A percentile compares a stretch with the other conserved stretches of the same genome.
These are phyloP conservation scores for Glaucidium brasilianum DNA, from an alignment of 2,113 vertebrate species.

Conservation along the genomic window DNA sequence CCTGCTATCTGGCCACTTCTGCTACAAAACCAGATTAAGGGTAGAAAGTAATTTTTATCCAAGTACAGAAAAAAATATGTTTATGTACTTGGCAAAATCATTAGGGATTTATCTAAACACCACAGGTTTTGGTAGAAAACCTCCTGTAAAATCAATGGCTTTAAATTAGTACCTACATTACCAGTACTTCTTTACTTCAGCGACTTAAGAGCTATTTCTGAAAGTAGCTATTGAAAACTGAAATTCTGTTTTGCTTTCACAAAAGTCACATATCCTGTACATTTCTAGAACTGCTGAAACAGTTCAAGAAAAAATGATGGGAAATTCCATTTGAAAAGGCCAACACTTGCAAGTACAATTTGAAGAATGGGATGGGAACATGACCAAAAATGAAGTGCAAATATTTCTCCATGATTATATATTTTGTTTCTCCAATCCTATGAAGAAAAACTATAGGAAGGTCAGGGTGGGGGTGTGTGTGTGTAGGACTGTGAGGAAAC, in stretches of 20 bases:
- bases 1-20: background rate
- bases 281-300: conserved; percentile 3
- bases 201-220: background rate
- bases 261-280: background rate
- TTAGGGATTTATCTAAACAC: background rate
- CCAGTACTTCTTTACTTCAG: background rate
- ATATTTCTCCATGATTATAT: background rate
- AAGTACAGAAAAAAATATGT: background rate
- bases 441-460: background rate
- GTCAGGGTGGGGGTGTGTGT: fast-evolving
- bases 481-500: background rate
- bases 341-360: background rate
- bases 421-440: background rate
- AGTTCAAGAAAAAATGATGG: background rate
- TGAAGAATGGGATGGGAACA: background rate
- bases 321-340: conserved; percentile 46
- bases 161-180: background rate
- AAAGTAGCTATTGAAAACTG: background rate
- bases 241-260: conserved; percentile 22
- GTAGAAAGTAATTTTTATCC: background rate
- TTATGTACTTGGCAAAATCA: background rate
- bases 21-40: background rate
- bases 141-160: background rate
- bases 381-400: background rate
- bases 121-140: background rate